Evolutionary conservation across 2,888 invertebrate species (phyloP), one percentile per base, ranked within the genome.

Genomic region (Chromoteleia sp.): DNA sequence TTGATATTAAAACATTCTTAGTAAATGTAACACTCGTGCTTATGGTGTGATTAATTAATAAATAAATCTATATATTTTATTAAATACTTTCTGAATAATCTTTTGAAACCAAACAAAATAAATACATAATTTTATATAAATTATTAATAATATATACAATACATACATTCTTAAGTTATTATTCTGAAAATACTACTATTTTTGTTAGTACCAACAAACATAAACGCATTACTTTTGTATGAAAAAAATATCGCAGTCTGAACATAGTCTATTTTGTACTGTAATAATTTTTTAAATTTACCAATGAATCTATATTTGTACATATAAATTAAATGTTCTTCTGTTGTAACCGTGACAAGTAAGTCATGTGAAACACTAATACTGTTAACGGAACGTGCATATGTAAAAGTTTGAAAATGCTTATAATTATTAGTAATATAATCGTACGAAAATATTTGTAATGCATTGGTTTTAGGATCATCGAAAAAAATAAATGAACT

Each of bases 401-500:
- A 63, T 1, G 33, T 36, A 14, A 63, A 21, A 21, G 33, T 63
- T 36, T 50, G 33, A 17, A 21, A 63, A 14, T 14, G 10, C 8
- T 19, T n/a, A 36, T 50, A 63, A 19, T 19, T 33, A 50, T 33
- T 4, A 8, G 2, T 36, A 6, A 36, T 25, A 21, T 48, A 17
- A 21, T 50, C 15, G 36, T 50, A 63, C 1, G 21, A 14, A 21
- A 50, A 50, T 50, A 63, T 63, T 33, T 63, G 10, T 4, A 63
- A 14, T 17, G 30, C 1, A 30, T 48, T 63, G 0, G 15, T 7
- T 48, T 6, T 17, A 0, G 33, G 8, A 63, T 63, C 4, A 63
- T 63, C 61, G 4, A 63, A 33, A 33, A 63, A 48, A 48, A 63
- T 63, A 33, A 63, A 63, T 33, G 48, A 29, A n/a, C 30, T 29